These are phyloP conservation scores for Campylorhamphus procurvoides DNA, from an alignment of 2,113 vertebrate genomes.

Conservation along the genomic window DNA sequence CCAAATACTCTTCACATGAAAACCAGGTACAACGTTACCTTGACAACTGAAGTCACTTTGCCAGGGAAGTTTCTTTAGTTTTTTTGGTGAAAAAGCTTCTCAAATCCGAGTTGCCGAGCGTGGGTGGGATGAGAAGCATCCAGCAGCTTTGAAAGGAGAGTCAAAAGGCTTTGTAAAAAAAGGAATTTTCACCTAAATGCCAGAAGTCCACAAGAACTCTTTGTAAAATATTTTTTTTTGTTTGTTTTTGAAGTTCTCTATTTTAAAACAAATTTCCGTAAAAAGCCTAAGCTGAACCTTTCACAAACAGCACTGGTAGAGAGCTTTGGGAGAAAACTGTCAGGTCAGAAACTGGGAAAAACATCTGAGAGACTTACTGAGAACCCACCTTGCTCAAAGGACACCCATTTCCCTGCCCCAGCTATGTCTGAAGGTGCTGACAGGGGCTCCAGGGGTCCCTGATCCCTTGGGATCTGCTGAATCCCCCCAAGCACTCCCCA, in stretches of 20 bases:
- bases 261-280: not conserved
- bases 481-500: not conserved
- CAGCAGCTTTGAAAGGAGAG: not conserved
- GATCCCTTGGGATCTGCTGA: not conserved
- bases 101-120: not conserved
- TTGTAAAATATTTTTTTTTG: not conserved
- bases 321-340: not conserved
- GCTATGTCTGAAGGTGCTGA: not conserved
- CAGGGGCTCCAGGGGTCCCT: not conserved
- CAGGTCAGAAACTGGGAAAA: not conserved
- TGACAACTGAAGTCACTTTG: not conserved
- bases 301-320: not conserved
- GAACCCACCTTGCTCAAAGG: not conserved
- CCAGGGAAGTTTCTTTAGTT: not conserved
- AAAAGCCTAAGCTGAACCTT: constrained; percentile 22
- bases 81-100: constrained; percentile 39
- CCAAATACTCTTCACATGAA: constrained; percentile 71
- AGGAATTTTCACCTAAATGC: not conserved
- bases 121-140: not conserved
- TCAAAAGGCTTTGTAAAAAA: not conserved
- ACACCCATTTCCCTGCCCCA: not conserved
- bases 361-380: not conserved
- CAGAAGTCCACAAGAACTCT: constrained; percentile 23
- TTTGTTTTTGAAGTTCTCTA: not conserved
- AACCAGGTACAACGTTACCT: constrained; percentile 49